A percentile compares a stretch with the other conserved stretches of the same genome.
These are phyloP conservation scores for Ovis aries DNA, from an alignment of 2,113 vertebrate genomes.

Conservation along the genomic window ARS-UI_Ramb_v3.0 NC_056056.1:187318001-187318500, in stretches of 20 bases:
- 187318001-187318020: too few relatives aligned
- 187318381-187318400: background rate
- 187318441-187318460: background rate
- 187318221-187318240: background rate
- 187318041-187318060: too few relatives aligned
- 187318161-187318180: background rate
- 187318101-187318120: background rate
- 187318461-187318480: background rate
- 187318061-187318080: background rate
- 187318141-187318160: background rate
- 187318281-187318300: background rate
- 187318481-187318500: background rate
- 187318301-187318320: background rate
- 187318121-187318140: background rate
- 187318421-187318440: background rate
- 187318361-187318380: background rate
- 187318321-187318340: background rate
- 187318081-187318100: background rate
- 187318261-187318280: background rate
- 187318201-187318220: background rate
- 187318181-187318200: background rate
- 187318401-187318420: background rate
- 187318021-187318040: too few relatives aligned
- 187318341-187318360: background rate
- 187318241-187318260: background rate